phyloP scores from a whole-genome alignment of 2,888 invertebrate genomes.

The Microdon myrmicae region DNA sequence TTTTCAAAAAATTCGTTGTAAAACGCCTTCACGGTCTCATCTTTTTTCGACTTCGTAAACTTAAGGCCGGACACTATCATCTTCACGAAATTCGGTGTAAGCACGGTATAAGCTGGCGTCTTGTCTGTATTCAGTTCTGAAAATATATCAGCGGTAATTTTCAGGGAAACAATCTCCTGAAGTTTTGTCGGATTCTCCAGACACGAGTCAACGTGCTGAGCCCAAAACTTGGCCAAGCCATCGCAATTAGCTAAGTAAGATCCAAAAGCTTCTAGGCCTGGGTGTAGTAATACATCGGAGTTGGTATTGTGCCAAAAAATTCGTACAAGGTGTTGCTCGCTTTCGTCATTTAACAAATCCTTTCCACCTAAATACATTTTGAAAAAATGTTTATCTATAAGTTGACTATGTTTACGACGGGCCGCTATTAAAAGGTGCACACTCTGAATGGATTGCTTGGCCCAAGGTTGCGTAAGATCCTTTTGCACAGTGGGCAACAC shows the following conservation, averaged over 20 bases:
- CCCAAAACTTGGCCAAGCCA: slow-evolving; percentile 71
- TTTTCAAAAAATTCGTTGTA: slow-evolving; percentile 65
- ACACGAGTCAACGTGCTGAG: slow-evolving; percentile 67
- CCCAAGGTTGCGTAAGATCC: slow-evolving; percentile 72
- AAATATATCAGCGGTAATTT: slow-evolving; percentile 71
- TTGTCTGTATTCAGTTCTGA: slow-evolving; percentile 67
- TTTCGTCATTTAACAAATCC: slow-evolving; percentile 71
- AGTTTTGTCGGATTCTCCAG: slow-evolving; percentile 70
- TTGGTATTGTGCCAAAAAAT: slow-evolving; percentile 71
- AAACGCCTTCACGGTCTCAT: slow-evolving; percentile 65
- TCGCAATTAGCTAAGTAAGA: slow-evolving; percentile 69
- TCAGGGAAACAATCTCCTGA: slow-evolving; percentile 72
- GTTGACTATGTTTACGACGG: slow-evolving; percentile 67
- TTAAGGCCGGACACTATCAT: slow-evolving; percentile 74
- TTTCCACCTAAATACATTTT: slow-evolving; percentile 70
- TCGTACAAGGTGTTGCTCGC: slow-evolving; percentile 70
- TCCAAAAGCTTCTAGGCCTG: slow-evolving; percentile 73
- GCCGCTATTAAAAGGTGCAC: slow-evolving; percentile 71
- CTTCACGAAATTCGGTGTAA: slow-evolving; percentile 75
- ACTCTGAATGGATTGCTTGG: slow-evolving; percentile 74
- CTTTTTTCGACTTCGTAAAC: slow-evolving; percentile 62
- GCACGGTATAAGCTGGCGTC: slow-evolving; percentile 69
- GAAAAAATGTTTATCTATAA: slow-evolving; percentile 70
- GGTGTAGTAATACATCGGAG: slow-evolving; percentile 70
- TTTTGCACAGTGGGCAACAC: slow-evolving; percentile 73